These are phyloP conservation scores for Cephus pygmeus DNA, from an alignment of 2,888 invertebrate genomes.

Conservation along the genomic window DNA sequence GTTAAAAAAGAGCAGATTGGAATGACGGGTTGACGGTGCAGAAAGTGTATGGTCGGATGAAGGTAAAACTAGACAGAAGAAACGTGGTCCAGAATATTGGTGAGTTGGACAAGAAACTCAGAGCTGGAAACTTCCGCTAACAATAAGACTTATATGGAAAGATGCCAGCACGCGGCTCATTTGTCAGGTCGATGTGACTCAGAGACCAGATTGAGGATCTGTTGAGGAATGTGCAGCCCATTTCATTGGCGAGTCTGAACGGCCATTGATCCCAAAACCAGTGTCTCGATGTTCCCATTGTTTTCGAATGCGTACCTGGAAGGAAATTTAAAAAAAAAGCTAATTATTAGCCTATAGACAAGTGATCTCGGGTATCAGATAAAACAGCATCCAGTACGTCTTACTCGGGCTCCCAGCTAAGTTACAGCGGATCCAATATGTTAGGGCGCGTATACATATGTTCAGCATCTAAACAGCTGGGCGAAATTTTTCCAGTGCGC, in stretches of 20 bases:
- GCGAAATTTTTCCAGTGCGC: neutral
- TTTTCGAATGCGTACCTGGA: neutral
- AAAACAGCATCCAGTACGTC: neutral
- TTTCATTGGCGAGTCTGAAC: neutral
- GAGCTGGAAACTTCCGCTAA: conserved; percentile 26
- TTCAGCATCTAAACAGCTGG: neutral
- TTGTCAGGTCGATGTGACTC: conserved; percentile 23
- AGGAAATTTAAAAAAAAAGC: neutral
- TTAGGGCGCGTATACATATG: neutral
- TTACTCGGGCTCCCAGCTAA: neutral
- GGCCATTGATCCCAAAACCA: neutral
- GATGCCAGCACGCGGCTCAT: conserved; percentile 27
- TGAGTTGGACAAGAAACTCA: conserved; percentile 3
- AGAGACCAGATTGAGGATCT: neutral
- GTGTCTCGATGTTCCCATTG: neutral
- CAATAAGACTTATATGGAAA: conserved; percentile 29
- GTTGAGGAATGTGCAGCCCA: neutral
- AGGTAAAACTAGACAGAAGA: neutral
- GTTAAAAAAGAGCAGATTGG: neutral
- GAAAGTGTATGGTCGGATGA: neutral
- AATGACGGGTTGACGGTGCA: neutral
- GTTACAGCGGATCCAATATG: neutral
- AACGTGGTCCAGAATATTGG: conserved; percentile 4
- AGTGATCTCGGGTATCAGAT: neutral
- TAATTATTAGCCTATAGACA: neutral